Conservation (phyloP, 2,113 vertebrate genomes). For the Eurystomus gularis region DNA sequence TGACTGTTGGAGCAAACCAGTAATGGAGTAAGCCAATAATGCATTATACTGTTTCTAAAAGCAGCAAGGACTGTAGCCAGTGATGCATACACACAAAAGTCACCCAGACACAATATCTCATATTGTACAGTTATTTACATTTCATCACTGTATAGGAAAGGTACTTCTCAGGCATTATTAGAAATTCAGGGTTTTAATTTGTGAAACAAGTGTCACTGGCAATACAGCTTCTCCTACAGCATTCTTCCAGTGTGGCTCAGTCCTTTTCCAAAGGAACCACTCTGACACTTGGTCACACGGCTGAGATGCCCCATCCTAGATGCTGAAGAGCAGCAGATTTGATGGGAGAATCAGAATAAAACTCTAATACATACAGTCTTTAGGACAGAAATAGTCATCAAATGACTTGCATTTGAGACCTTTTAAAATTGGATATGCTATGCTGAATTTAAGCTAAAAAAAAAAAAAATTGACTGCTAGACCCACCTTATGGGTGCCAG, state of each 20-base stretch:
- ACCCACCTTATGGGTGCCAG: neutral
- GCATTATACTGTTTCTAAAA: neutral
- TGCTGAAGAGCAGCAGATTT: neutral
- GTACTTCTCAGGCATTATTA: neutral
- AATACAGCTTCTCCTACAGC: neutral
- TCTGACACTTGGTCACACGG: neutral
- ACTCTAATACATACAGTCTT: neutral
- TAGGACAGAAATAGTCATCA: neutral
- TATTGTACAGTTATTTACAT: neutral
- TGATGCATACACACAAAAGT: fast-evolving
- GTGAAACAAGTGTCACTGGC: neutral
- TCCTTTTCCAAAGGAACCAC: neutral
- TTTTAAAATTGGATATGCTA: neutral
- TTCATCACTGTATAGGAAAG: neutral
- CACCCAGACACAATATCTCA: neutral
- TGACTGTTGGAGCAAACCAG: neutral
- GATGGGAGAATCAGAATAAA: neutral
- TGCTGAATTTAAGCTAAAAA: neutral
- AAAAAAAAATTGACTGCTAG: neutral
- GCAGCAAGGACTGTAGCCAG: neutral
- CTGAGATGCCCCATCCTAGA: neutral
- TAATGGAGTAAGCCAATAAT: neutral
- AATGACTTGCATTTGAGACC: neutral
- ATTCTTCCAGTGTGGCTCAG: neutral
- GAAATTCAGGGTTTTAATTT: neutral